Conservation (phyloP, 2,113 vertebrate species). For the Centropristis striata region DNA sequence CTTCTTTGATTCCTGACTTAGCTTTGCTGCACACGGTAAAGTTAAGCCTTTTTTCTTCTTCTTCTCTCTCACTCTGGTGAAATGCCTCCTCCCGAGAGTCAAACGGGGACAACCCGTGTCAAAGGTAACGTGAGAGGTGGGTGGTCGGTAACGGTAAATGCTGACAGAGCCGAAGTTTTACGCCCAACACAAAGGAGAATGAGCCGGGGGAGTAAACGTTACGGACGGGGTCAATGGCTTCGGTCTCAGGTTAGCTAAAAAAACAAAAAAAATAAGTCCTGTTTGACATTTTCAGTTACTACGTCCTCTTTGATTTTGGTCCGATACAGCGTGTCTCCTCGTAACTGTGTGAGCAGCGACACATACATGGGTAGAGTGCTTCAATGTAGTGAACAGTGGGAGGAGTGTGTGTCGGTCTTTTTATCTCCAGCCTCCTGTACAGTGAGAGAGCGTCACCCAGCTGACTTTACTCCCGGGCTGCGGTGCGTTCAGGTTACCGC, state of each 20-base stretch:
- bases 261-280: neutral
- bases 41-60: neutral
- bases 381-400: slow-evolving; percentile 53
- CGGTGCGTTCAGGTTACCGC: slow-evolving; percentile 25
- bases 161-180: slow-evolving; percentile 57
- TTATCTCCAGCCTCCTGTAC: slow-evolving; percentile 54
- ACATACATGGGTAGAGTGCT: slow-evolving; percentile 1
- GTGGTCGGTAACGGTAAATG: slow-evolving; percentile 17
- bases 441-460: slow-evolving; percentile 48
- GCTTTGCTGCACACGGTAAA: neutral
- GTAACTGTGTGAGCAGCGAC: neutral
- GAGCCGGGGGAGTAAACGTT: neutral
- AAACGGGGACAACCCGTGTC: slow-evolving; percentile 34
- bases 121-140: slow-evolving; percentile 24
- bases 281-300: neutral
- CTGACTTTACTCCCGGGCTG: slow-evolving; percentile 43
- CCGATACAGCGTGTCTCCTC: slow-evolving; percentile 13
- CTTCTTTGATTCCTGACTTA: slow-evolving; percentile 14
- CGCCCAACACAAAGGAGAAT: slow-evolving; percentile 43
- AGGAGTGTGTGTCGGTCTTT: slow-evolving; percentile 50
- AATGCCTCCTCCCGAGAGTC: neutral
- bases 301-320: neutral
- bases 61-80: neutral
- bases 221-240: neutral
- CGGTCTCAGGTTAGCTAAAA: neutral